A percentile compares a stretch with the other conserved stretches of the same genome.
Evolutionary conservation across 53 echinoderm and acorn worm genomes (phyloP).

Genomic region (Holothuria leucospilota): DNA sequence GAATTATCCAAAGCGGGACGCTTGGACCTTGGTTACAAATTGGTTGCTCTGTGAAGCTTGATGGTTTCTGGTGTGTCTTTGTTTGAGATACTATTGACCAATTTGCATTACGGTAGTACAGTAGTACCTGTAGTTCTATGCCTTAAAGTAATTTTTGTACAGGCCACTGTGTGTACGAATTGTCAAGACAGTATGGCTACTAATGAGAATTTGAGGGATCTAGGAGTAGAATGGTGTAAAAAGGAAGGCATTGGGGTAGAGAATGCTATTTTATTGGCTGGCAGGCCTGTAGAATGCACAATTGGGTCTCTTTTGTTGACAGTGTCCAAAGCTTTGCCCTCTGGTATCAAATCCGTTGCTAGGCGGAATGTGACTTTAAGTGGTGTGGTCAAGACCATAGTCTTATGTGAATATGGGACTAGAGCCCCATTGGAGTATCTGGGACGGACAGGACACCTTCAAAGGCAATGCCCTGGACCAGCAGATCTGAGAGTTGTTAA

Average conservation of each 20-base stretch:
- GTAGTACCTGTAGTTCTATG: not conserved
- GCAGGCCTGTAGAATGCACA: not conserved
- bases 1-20: too few species aligned
- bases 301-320: not conserved
- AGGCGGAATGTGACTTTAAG: not conserved
- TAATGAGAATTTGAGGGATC: not conserved
- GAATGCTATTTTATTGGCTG: not conserved
- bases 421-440: too few species aligned
- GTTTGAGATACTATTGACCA: too few species aligned
- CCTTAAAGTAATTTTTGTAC: not conserved
- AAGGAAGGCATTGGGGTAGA: slow-evolving; percentile 23
- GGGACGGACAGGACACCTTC: slow-evolving; percentile 56
- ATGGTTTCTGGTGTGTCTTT: not conserved
- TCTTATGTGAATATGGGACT: slow-evolving; percentile 66
- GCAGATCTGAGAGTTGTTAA: slow-evolving; percentile 28
- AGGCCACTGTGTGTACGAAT: not conserved
- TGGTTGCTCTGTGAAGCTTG: not conserved
- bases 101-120: not conserved
- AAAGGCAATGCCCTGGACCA: slow-evolving; percentile 37
- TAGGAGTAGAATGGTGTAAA: too few species aligned
- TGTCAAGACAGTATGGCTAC: not conserved
- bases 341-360: not conserved
- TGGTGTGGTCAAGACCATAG: not conserved
- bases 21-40: slow-evolving; percentile 2
- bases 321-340: not conserved